Base-by-base conservation (phyloP, 2,888 invertebrate species). In the Aromia moschata region DNA sequence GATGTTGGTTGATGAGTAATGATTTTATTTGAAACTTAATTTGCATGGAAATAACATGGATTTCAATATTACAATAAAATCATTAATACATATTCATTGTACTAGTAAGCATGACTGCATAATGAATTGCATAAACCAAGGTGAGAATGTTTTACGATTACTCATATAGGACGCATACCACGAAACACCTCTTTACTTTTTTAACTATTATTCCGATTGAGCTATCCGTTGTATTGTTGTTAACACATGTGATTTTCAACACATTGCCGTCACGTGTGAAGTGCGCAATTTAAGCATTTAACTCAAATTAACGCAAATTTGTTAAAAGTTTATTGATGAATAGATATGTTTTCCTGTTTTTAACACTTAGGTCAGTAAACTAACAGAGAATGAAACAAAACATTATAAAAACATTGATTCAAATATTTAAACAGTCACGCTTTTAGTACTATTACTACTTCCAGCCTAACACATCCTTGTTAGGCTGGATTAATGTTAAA, bases 121-220 rank as follows among this genome's bases (percentile, higher is more conserved):
- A 25, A 38, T 25, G 12, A 11, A 14, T 38, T 37, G 49, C 38
- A 49, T 49, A 25, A 49, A 49, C 17, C 30, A 25, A 49, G 49
- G 38, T 49, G 49, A 49, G 38, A 20, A 38, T 33, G n/a, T 33
- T 49, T 49, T 25, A n/a, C 15, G 15, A 38, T 49, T 37, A 49
- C 38, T 49, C 49, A 49, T 49, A 38, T 49, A 49, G 49, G 49
- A 49, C 49, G n/a, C n/a, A 49, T 49, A 49, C 49, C 49, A 37
- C 10, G 20, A 49, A 25, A 37, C 49, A 25, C 49, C 49, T 49
- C 25, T 14, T 49, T 25, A 10, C 11, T 14, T n/a, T n/a, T 14
- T 18, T 25, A 14, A 33, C 49, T 25, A 20, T 38, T 38, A n/a
- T n/a, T 30, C 14, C 14, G 37, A 46, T 46, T 38, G 38, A 20